Percentiles rank a stretch among this genome's conserved stretches.
Conservation (phyloP, 2,797 vertebrate species). For the Melopsittacus undulatus region DNA sequence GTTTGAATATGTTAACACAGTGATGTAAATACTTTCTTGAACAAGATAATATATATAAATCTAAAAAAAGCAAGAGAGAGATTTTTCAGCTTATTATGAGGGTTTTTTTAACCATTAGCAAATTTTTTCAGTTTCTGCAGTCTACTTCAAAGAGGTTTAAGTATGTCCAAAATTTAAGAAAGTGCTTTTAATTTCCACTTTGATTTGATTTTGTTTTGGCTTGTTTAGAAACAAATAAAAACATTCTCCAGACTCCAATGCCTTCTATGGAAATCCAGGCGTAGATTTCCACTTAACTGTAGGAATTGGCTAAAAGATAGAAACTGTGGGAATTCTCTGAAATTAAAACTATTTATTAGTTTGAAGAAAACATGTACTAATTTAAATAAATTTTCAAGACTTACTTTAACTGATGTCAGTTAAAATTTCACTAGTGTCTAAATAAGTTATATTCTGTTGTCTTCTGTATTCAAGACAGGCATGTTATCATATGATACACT, state of each 20-base stretch:
- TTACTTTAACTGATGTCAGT: background rate
- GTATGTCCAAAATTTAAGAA: background rate
- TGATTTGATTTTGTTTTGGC: background rate
- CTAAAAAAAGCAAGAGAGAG: background rate
- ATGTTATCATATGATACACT: background rate
- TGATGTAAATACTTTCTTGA: background rate
- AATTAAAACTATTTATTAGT: background rate
- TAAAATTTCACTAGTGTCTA: background rate
- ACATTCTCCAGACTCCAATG: background rate
- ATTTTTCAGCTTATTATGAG: background rate
- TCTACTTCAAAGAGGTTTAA: background rate
- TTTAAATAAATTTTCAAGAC: background rate
- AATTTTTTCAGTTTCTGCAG: background rate
- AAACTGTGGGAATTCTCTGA: background rate
- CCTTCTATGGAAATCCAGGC: background rate
- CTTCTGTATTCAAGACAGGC: background rate
- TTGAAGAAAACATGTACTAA: background rate
- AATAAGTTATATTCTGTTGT: background rate
- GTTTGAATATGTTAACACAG: background rate
- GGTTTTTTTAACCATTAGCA: background rate
- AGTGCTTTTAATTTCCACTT: background rate
- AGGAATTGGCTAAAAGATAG: background rate
- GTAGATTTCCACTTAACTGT: background rate
- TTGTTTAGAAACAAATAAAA: background rate
- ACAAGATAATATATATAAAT: background rate